phyloP scores from a whole-genome alignment of 2,888 invertebrate species.

The Acleris laterana region DNA sequence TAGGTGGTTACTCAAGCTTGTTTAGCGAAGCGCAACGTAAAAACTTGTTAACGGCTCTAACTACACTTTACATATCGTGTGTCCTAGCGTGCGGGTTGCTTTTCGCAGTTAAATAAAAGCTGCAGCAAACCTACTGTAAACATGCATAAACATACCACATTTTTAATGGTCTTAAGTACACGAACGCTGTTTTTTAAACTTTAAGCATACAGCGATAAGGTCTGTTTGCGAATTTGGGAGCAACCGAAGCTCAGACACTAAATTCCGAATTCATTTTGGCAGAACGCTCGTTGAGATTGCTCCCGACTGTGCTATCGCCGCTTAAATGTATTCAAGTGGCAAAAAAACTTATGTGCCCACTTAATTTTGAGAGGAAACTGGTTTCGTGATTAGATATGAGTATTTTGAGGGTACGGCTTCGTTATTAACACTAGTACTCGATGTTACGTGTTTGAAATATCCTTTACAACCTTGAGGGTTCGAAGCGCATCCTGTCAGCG shows the following conservation, averaged over 20 bases:
- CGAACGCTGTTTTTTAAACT: not conserved
- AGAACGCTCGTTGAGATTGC: conserved; percentile 29
- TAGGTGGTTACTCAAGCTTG: conserved; percentile 8
- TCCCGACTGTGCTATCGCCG: conserved; percentile 26
- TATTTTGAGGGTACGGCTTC: conserved; percentile 17
- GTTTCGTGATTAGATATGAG: conserved; percentile 31
- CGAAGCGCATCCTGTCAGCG: conserved; percentile 77
- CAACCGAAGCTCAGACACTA: not conserved
- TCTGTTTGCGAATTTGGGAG: not conserved
- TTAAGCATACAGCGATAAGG: not conserved
- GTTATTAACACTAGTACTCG: conserved; percentile 35
- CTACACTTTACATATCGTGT: not conserved
- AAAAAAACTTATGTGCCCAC: conserved; percentile 29
- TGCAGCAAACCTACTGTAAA: not conserved
- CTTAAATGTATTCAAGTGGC: conserved; percentile 36
- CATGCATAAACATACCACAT: not conserved
- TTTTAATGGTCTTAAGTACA: not conserved
- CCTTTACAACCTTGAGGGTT: conserved; percentile 77
- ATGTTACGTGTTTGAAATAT: conserved; percentile 54
- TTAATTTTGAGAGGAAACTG: conserved; percentile 33
- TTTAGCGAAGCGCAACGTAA: not conserved
- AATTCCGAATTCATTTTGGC: conserved; percentile 28
- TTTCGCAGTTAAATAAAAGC: not conserved
- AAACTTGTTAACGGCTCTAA: not conserved
- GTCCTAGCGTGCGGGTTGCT: not conserved